Evolutionary conservation across 2,888 invertebrate species (phyloP).

Genomic region (Cerastoderma edule): DNA sequence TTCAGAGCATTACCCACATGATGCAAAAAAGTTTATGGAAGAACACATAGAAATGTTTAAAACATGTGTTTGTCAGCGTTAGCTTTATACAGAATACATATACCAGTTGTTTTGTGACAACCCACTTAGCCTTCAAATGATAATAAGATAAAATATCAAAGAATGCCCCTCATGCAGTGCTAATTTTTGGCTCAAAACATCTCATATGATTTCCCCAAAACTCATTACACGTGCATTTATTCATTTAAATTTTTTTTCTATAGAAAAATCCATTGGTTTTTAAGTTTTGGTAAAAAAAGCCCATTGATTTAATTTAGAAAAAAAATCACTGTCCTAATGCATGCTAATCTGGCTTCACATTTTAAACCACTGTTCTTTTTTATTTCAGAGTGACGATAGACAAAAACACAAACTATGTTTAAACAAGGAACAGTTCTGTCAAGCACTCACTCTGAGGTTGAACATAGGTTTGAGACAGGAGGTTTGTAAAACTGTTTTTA

Average conservation of each 20-base stretch:
- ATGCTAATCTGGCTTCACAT: neutral
- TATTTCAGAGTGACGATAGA: neutral
- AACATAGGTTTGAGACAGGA: conserved; percentile 3
- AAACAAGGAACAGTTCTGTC: conserved; percentile 12
- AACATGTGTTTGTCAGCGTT: no score
- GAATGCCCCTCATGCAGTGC: no score
- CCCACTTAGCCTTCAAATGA: no score
- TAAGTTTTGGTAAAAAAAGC: neutral
- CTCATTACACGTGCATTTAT: neutral
- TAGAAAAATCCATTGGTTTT: no score
- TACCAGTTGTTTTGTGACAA: no score
- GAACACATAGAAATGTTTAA: no score
- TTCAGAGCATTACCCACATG: no score
- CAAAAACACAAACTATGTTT: conserved; percentile 3
- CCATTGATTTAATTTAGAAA: neutral
- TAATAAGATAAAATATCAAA: no score
- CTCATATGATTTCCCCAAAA: neutral
- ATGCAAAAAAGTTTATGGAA: no score
- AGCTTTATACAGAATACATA: no score
- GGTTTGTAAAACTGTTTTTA: neutral
- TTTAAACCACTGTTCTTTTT: neutral
- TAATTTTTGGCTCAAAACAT: neutral
- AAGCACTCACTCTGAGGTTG: neutral
- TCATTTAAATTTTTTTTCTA: no score
- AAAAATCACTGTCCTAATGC: neutral